Percentiles rank a stretch among this genome's conserved stretches.
Evolutionary conservation across 2,113 vertebrate genomes (phyloP).

Genomic region (Pseudolaguvia tuberculata): DNA sequence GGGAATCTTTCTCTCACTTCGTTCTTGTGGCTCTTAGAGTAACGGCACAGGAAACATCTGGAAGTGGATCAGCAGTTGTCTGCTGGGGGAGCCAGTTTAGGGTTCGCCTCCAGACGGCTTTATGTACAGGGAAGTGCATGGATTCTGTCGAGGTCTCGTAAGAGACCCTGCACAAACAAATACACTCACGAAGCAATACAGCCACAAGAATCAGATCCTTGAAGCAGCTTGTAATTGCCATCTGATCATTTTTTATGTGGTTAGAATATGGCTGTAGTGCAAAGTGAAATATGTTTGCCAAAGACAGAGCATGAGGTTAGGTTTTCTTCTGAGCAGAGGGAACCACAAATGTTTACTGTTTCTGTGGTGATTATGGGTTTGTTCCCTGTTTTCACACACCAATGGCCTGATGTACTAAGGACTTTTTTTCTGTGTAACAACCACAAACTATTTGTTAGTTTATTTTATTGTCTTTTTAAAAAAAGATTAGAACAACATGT

Average conservation of each 20-base stretch:
- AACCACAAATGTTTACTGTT: constrained; percentile 40
- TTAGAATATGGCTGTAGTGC: constrained; percentile 52
- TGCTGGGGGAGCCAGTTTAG: constrained; percentile 35
- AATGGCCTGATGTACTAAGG: background rate
- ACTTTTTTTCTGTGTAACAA: background rate
- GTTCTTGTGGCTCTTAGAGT: constrained; percentile 21
- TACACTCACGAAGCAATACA: constrained; percentile 50
- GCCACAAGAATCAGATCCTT: constrained; percentile 49
- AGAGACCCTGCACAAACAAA: constrained; percentile 59
- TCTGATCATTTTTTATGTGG: constrained; percentile 54
- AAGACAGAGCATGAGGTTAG: constrained; percentile 56
- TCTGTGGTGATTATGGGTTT: constrained; percentile 33
- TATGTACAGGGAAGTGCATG: constrained; percentile 36
- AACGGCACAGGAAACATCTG: constrained; percentile 50
- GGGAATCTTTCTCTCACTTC: constrained; percentile 31
- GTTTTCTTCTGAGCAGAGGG: constrained; percentile 49
- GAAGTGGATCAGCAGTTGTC: constrained; percentile 42
- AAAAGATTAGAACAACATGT: background rate
- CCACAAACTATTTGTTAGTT: background rate
- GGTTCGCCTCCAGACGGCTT: constrained; percentile 21
- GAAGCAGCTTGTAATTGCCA: constrained; percentile 61
- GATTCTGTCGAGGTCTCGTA: constrained; percentile 34
- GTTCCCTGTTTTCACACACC: constrained; percentile 1
- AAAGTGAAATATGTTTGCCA: constrained; percentile 43
- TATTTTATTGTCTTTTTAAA: too few relatives aligned